These are phyloP conservation scores for Coturnix japonica DNA, from an alignment of 2,113 vertebrate species.

Conservation along the genomic window DNA sequence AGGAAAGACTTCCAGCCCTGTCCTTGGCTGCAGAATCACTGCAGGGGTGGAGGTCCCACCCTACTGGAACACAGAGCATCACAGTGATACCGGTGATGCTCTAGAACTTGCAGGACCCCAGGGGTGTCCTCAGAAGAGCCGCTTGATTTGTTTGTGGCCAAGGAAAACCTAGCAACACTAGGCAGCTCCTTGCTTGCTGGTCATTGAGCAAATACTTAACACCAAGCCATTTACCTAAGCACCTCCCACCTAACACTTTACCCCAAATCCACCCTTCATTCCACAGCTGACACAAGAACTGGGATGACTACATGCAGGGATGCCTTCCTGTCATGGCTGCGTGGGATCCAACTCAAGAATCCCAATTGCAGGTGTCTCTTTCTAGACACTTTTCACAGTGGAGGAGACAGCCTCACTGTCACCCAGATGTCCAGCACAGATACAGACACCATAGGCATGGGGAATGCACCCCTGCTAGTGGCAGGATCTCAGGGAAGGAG, in stretches of 20 bases:
- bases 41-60: background rate
- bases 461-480: accelerated
- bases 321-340: background rate
- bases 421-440: background rate
- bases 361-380: background rate
- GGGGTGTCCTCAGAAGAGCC: background rate
- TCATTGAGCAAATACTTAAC: background rate
- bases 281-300: background rate
- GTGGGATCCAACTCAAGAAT: background rate
- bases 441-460: background rate
- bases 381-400: background rate
- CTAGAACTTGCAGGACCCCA: accelerated
- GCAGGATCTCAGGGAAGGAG: accelerated
- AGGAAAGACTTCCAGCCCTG: background rate
- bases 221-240: background rate
- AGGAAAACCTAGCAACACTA: accelerated
- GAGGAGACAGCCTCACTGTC: background rate
- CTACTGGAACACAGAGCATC: background rate
- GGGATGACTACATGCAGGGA: background rate
- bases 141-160: background rate
- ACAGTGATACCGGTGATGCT: background rate
- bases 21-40: background rate
- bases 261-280: background rate
- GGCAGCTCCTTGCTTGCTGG: accelerated
- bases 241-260: background rate